These are phyloP conservation scores for Salvelinus namaycush DNA, from an alignment of 2,113 vertebrate genomes.

Conservation along the genomic window DNA sequence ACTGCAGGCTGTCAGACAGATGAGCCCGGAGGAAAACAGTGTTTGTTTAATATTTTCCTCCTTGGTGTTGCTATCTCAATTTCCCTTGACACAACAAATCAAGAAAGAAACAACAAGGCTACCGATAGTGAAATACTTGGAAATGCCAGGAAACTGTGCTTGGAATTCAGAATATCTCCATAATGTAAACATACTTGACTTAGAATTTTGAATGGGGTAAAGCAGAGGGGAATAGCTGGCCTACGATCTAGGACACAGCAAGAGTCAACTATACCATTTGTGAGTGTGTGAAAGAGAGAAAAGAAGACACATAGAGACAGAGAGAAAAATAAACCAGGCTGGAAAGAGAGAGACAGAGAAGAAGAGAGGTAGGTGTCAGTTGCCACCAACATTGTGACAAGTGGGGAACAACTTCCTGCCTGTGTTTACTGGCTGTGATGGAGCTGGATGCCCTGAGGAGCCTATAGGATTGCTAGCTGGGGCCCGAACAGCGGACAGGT, in stretches of 20 bases:
- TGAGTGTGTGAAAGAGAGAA: background rate
- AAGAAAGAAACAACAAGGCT: slow-evolving; percentile 16
- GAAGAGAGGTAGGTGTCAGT: slow-evolving; percentile 26
- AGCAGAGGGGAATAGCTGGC: background rate
- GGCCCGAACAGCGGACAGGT: slow-evolving; percentile 51
- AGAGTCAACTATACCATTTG: background rate
- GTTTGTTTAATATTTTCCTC: slow-evolving; percentile 58
- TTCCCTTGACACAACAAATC: slow-evolving; percentile 40
- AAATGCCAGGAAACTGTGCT: background rate
- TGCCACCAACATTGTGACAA: slow-evolving; percentile 65
- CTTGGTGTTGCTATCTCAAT: slow-evolving; percentile 58
- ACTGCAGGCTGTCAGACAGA: slow-evolving; percentile 69
- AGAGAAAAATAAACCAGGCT: background rate
- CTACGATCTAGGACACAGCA: background rate
- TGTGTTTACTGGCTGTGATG: slow-evolving; percentile 54
- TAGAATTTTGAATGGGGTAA: background rate
- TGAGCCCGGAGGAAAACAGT: slow-evolving; percentile 64
- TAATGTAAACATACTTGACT: background rate
- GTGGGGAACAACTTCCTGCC: slow-evolving; percentile 58
- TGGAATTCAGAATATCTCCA: background rate
- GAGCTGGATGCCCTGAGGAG: slow-evolving; percentile 42
- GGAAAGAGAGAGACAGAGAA: slow-evolving; percentile 12
- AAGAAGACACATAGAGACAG: background rate
- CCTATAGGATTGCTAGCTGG: background rate
- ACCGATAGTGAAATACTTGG: background rate